Conservation (phyloP, 1,140 invertebrate species). For the Hyposmocoma kahamanoa region DNA sequence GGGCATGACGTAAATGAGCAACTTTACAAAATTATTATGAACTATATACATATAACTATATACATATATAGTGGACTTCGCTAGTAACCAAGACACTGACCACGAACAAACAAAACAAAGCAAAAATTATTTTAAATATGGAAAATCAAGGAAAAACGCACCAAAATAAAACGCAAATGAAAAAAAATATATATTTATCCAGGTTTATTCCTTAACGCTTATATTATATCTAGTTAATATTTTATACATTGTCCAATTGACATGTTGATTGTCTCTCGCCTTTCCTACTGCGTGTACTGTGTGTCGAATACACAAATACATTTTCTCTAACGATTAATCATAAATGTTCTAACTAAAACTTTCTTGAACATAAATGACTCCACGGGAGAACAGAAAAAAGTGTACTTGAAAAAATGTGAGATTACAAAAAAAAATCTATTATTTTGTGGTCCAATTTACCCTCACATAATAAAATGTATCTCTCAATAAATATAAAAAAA, state of each 20-base stretch:
- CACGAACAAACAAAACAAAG: constrained; percentile 3
- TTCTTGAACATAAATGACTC: too few relatives aligned
- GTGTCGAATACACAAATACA: background rate
- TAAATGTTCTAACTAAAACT: too few relatives aligned
- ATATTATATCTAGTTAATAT: constrained; percentile 67
- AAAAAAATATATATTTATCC: constrained; percentile 69
- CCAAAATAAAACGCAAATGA: constrained; percentile 58
- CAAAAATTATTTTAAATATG: constrained; percentile 16
- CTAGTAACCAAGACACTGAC: too few relatives aligned
- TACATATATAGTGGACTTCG: too few relatives aligned
- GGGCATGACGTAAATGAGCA: too few relatives aligned
- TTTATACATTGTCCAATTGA: constrained; percentile 69
- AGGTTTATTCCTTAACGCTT: constrained; percentile 70
- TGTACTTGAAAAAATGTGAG: background rate
- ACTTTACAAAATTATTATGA: too few relatives aligned
- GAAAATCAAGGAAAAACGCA: constrained; percentile 27
- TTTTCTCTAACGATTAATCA: too few relatives aligned
- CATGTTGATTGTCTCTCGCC: constrained; percentile 48
- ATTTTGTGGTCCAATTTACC: constrained; percentile 41
- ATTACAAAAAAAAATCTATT: constrained; percentile 5
- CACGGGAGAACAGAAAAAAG: background rate
- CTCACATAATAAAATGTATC: constrained; percentile 20
- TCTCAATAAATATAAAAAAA: constrained; percentile 15
- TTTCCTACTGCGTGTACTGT: constrained; percentile 38
- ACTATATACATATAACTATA: too few relatives aligned